These are phyloP conservation scores for Thysanoteuthis rhombus DNA, from an alignment of 2,888 invertebrate species.

Conservation along the genomic window DNA sequence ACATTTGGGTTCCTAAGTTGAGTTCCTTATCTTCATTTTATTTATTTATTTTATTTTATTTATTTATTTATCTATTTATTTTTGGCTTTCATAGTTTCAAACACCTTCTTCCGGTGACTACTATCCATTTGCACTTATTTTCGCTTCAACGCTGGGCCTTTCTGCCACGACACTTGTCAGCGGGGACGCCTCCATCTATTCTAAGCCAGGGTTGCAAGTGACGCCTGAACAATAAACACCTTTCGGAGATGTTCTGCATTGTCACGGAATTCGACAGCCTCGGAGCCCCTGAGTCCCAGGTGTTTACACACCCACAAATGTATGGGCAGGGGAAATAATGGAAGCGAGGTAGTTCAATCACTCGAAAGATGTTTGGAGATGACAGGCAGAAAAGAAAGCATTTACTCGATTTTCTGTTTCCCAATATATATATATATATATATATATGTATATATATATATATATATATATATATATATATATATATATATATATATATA, in stretches of 20 bases:
- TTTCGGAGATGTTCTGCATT: neutral
- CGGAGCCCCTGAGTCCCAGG: neutral
- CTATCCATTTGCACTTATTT: neutral
- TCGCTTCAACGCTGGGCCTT: neutral
- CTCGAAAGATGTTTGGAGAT: neutral
- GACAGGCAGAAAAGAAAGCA: neutral
- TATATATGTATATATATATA: too few relatives aligned
- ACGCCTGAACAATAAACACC: neutral
- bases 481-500: too few relatives aligned
- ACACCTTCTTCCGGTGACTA: neutral
- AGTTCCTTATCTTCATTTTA: too few relatives aligned
- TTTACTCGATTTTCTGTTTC: neutral
- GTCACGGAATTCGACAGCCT: conserved; percentile 12
- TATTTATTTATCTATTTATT: too few relatives aligned
- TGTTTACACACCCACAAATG: neutral
- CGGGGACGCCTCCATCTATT: neutral
- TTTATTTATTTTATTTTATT: too few relatives aligned
- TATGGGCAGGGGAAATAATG: neutral
- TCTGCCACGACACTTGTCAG: neutral
- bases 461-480: too few relatives aligned
- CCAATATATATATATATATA: too few relatives aligned
- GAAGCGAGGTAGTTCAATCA: neutral
- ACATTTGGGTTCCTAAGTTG: too few relatives aligned
- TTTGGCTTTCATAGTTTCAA: neutral
- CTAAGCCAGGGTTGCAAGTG: neutral